phyloP scores from a whole-genome alignment of 1,140 invertebrate species.

The Apis dorsata region DNA sequence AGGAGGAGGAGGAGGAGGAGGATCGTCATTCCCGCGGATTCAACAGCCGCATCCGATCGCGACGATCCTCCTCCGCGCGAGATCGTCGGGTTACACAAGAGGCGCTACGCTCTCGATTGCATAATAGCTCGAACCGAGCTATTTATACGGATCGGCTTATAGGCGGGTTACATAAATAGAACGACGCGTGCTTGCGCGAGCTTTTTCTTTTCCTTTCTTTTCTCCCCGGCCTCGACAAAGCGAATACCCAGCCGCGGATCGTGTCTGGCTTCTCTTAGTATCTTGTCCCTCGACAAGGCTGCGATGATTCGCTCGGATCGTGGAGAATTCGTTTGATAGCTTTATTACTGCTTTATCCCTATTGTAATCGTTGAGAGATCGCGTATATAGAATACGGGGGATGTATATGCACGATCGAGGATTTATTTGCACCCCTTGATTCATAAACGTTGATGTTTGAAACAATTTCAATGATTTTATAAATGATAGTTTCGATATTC shows the following conservation, averaged over 20 bases:
- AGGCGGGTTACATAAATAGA: conserved; percentile 60
- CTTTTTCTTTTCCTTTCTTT: conserved; percentile 28
- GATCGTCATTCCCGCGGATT: conserved; percentile 20
- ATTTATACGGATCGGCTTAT: conserved; percentile 59
- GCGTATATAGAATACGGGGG: too few species aligned
- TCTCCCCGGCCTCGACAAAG: neutral
- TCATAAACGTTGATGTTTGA: too few species aligned
- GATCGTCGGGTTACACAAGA: conserved; percentile 22
- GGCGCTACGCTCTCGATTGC: conserved; percentile 31
- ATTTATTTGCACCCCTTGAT: too few species aligned
- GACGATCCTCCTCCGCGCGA: neutral
- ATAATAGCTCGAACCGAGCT: conserved; percentile 47
- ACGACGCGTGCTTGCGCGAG: neutral
- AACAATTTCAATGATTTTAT: too few species aligned
- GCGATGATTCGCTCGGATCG: neutral
- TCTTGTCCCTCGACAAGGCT: neutral
- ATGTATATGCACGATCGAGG: too few species aligned
- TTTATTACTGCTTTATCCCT: neutral
- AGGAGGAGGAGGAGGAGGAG: neutral
- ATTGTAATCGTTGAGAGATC: neutral
- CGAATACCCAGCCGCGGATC: conserved; percentile 10
- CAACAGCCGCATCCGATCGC: neutral
- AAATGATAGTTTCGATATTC: too few species aligned
- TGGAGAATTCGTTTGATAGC: conserved; percentile 5
- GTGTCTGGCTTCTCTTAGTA: conserved; percentile 36